A percentile compares a stretch with the other conserved stretches of the same genome.
Evolutionary conservation across 2,888 invertebrate species (phyloP).

Genomic region (Nomada ruficornis): DNA sequence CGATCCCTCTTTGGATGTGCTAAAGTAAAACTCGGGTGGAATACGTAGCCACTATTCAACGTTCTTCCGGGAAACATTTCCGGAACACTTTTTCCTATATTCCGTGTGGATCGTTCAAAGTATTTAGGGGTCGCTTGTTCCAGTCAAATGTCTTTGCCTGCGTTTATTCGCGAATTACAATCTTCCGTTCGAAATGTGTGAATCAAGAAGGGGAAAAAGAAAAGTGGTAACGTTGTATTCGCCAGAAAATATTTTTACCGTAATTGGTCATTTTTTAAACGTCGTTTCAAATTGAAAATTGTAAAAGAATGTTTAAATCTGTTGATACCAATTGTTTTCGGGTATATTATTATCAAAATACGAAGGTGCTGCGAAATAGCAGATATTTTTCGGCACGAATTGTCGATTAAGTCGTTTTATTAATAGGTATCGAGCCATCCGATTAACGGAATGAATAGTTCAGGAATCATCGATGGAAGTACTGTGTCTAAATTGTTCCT

Average conservation of each 20-base stretch:
- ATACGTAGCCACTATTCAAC: slow-evolving; percentile 48
- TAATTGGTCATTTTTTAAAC: not conserved
- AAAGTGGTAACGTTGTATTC: not conserved
- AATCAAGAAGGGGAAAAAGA: not conserved
- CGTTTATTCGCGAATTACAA: not conserved
- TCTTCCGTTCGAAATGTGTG: not conserved
- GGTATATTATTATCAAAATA: too few species aligned
- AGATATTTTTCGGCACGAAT: too few species aligned
- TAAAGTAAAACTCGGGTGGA: slow-evolving; percentile 61
- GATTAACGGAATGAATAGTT: too few species aligned
- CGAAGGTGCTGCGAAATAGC: too few species aligned
- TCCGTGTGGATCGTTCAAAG: slow-evolving; percentile 24
- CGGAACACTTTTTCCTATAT: slow-evolving; percentile 42
- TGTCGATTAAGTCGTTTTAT: too few species aligned
- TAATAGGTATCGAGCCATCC: too few species aligned
- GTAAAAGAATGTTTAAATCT: too few species aligned
- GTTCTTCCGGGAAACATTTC: slow-evolving; percentile 46
- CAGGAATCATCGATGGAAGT: too few species aligned
- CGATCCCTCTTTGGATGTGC: slow-evolving; percentile 58
- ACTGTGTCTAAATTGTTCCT: too few species aligned
- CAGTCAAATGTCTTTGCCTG: not conserved
- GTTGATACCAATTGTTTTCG: too few species aligned
- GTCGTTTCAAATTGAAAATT: not conserved
- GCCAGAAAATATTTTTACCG: not conserved
- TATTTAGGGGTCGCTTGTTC: slow-evolving; percentile 12